Evolutionary conservation across 2,888 invertebrate genomes (phyloP), one percentile per base, ranked within the genome.

Genomic region (Lathronympha strigana): DNA sequence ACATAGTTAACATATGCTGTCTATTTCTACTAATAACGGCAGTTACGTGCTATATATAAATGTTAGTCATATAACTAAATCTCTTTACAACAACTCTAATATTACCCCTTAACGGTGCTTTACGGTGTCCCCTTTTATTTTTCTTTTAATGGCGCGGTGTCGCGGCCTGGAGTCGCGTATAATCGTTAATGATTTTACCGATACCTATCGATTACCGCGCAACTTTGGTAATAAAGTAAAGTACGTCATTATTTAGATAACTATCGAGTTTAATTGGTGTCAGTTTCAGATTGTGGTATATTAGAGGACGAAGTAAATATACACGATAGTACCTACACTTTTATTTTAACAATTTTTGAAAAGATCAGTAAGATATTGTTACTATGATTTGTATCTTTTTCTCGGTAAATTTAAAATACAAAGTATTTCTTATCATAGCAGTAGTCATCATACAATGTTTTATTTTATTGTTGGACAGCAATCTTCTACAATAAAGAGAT

Each of bases 141-240:
- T 58, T 33, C 15, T 23, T 58, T 60, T 58, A 17, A 47, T 36
- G 33, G 13, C 36, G 23, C 36, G 36, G 36, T 49, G 21, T 45
- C 45, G 21, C 23, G 47, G 36, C 9, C 25, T 28, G 23, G 25
- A 36, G 31, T 23, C n/a, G n/a, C 15, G 23, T 36, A 33, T 25
- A 43, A 33, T 9, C 33, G 33, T 33, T 33, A 25, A 25, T 25
- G 25, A 25, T 25, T 25, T 47, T 47, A 58, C 23, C 33, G 58
- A 31, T 15, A 6, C 21, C 11, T 6, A 45, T 45, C 45, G 33
- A 58, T 47, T 5, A 31, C 23, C 25, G 9, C 45, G 13, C 19
- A 43, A 31, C 13, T 21, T 45, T 19, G 28, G 45, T 31, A 21
- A 43, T 57, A 31, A 57, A 55, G 13, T 17, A 40, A 5, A 57